These are phyloP conservation scores for Hyalella azteca DNA, from an alignment of 2,888 invertebrate species.

Conservation along the genomic window DNA sequence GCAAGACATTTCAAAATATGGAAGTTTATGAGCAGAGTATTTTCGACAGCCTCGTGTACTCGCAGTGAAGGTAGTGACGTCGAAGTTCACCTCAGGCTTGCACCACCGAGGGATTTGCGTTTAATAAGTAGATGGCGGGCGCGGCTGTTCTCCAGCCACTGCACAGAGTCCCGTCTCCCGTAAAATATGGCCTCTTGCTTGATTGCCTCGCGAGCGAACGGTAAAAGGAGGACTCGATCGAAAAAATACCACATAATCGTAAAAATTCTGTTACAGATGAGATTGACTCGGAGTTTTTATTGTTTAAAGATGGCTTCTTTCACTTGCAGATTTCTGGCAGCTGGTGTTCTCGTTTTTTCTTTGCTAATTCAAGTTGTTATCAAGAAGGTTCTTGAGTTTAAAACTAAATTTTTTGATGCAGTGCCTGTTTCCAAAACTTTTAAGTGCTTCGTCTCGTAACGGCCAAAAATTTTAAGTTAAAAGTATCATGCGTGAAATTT, in stretches of 20 bases:
- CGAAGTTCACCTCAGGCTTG: no score
- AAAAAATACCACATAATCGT: conserved; percentile 19
- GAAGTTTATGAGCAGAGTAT: no score
- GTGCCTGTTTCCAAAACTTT: no score
- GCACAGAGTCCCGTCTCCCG: neutral
- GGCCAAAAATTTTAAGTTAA: no score
- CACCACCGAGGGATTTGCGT: neutral
- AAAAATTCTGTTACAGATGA: conserved; percentile 18
- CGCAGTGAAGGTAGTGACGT: no score
- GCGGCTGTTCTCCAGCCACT: neutral
- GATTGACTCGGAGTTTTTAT: conserved; percentile 24
- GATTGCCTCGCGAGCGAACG: conserved; percentile 25
- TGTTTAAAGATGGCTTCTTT: neutral
- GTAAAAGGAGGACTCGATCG: neutral
- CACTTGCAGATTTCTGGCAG: neutral
- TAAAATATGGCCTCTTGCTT: conserved; percentile 31
- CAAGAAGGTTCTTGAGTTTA: no score
- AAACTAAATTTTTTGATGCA: no score
- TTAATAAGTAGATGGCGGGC: neutral
- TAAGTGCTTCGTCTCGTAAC: no score
- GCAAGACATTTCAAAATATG: no score
- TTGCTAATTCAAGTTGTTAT: no score
- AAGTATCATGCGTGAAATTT: no score
- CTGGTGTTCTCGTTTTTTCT: neutral
- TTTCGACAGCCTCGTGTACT: no score